A percentile compares a stretch with the other conserved stretches of the same genome.
Evolutionary conservation across 2,888 invertebrate species (phyloP).

Genomic region (Drosophila putrida): DNA sequence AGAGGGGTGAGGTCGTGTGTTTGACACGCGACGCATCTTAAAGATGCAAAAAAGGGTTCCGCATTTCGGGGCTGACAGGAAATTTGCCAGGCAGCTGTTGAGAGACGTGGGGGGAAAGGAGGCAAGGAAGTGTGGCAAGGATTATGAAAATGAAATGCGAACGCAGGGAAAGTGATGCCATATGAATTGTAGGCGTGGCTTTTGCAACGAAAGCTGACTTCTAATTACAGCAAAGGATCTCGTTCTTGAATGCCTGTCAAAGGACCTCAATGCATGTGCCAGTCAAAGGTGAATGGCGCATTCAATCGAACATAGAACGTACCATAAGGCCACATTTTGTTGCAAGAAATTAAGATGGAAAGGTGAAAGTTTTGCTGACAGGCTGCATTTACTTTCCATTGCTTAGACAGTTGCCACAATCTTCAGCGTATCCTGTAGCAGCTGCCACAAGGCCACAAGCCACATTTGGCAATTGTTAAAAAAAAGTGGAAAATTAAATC

Average conservation of each 20-base stretch:
- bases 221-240: slow-evolving; percentile 27
- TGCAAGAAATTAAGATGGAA: slow-evolving; percentile 33
- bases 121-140: slow-evolving; percentile 63
- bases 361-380: slow-evolving; percentile 65
- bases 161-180: slow-evolving; percentile 46
- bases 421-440: slow-evolving; percentile 44
- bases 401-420: slow-evolving; percentile 28
- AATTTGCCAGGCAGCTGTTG: slow-evolving; percentile 33
- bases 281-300: slow-evolving; percentile 46
- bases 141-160: slow-evolving; percentile 63
- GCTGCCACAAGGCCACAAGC: slow-evolving; percentile 60
- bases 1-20: slow-evolving; percentile 62
- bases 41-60: slow-evolving; percentile 54
- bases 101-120: background rate
- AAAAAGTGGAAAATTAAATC: slow-evolving; percentile 81
- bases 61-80: slow-evolving; percentile 49
- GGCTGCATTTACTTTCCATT: slow-evolving; percentile 26
- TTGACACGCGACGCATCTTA: slow-evolving; percentile 75
- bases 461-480: slow-evolving; percentile 49
- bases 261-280: slow-evolving; percentile 51
- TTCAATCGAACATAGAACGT: background rate
- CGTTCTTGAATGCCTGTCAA: slow-evolving; percentile 55
- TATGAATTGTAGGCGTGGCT: slow-evolving; percentile 38
- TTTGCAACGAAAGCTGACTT: slow-evolving; percentile 64
- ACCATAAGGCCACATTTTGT: slow-evolving; percentile 44